These are phyloP conservation scores for Hycleus phaleratus DNA, from an alignment of 1,140 invertebrate species.

Conservation along the genomic window DNA sequence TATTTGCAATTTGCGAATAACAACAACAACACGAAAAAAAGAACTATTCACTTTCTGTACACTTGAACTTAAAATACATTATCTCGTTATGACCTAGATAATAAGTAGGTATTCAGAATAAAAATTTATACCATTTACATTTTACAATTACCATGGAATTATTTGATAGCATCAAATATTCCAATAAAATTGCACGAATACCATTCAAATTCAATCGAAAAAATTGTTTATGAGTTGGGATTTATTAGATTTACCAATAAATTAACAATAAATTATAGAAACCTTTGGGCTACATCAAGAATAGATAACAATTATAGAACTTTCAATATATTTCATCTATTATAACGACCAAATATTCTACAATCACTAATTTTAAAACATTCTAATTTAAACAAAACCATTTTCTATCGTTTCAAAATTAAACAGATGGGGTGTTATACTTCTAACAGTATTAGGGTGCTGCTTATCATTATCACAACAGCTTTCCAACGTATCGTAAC, in stretches of 20 bases:
- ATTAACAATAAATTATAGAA: background rate
- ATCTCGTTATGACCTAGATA: slow-evolving; percentile 4
- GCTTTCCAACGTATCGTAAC: background rate
- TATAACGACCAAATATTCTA: too few relatives aligned
- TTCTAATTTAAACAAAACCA: too few relatives aligned
- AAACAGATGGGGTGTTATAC: too few relatives aligned
- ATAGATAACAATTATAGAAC: too few relatives aligned
- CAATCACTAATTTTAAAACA: too few relatives aligned
- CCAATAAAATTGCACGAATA: background rate
- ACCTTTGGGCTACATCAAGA: too few relatives aligned
- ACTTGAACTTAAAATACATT: slow-evolving; percentile 4
- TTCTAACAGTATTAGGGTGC: too few relatives aligned
- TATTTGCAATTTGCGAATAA: background rate
- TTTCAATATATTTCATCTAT: too few relatives aligned
- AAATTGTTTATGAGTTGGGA: background rate
- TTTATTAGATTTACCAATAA: background rate
- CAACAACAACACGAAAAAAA: background rate
- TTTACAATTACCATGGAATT: background rate
- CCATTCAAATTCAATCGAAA: background rate
- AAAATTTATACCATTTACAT: slow-evolving; percentile 4
- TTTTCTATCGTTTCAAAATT: too few relatives aligned
- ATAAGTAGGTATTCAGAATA: slow-evolving; percentile 8
- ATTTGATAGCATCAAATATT: background rate
- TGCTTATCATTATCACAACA: background rate
- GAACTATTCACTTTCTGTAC: slow-evolving; percentile 4